These are phyloP conservation scores for Thymelicus acteon DNA, from an alignment of 2,888 invertebrate species.

Conservation along the genomic window DNA sequence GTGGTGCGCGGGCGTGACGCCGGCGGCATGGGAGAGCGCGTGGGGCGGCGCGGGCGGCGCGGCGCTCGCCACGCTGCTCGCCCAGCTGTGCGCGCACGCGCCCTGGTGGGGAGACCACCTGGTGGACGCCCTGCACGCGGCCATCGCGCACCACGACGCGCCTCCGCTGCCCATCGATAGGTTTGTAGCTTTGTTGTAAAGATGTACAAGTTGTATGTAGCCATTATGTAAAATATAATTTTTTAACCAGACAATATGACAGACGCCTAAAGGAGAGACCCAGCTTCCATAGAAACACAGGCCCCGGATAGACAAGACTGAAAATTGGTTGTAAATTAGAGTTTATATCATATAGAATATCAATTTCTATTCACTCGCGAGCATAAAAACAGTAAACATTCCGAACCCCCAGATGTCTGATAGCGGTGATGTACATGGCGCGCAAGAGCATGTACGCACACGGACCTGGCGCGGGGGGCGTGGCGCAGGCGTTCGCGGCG, in stretches of 20 bases:
- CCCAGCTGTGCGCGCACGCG: conserved; percentile 90
- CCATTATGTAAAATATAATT: too few relatives aligned
- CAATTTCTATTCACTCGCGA: background rate
- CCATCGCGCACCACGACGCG: conserved; percentile 92
- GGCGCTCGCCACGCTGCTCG: conserved; percentile 90
- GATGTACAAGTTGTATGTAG: too few relatives aligned
- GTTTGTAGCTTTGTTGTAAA: conserved; percentile 62
- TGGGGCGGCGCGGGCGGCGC: conserved; percentile 91
- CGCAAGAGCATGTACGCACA: conserved; percentile 89
- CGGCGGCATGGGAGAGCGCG: conserved; percentile 86
- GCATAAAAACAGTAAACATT: background rate
- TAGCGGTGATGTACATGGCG: conserved; percentile 93
- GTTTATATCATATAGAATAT: too few relatives aligned
- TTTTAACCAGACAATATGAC: too few relatives aligned
- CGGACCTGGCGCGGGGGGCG: conserved; percentile 79
- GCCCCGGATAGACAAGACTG: too few relatives aligned
- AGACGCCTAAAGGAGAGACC: too few relatives aligned
- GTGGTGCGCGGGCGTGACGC: conserved; percentile 70
- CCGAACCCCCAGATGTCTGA: conserved; percentile 87
- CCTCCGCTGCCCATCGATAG: conserved; percentile 94
- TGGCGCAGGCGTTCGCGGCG: conserved; percentile 85
- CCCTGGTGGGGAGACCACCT: conserved; percentile 96
- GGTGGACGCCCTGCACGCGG: conserved; percentile 91
- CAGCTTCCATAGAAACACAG: too few relatives aligned
- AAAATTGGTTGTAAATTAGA: too few relatives aligned